These are phyloP conservation scores for Clitarchus hookeri DNA, from an alignment of 2,888 invertebrate genomes.

Conservation along the genomic window DNA sequence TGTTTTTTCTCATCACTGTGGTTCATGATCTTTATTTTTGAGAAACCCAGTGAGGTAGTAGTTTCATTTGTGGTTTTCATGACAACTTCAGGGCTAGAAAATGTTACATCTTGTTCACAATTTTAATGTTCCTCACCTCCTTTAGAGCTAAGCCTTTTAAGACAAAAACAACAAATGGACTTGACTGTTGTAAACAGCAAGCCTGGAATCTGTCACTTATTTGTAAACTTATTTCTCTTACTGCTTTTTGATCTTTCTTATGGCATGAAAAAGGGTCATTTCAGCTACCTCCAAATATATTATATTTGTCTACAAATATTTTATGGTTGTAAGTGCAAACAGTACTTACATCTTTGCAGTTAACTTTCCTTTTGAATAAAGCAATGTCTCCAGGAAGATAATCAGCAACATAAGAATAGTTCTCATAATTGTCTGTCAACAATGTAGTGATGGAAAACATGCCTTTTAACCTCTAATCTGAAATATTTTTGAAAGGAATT, in stretches of 20 bases:
- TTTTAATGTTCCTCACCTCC: background rate
- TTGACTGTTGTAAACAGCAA: too few species aligned
- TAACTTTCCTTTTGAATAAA: background rate
- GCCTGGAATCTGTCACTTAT: too few species aligned
- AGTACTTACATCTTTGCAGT: background rate
- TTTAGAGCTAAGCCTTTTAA: background rate
- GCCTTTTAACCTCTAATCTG: too few species aligned
- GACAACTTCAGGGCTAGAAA: background rate
- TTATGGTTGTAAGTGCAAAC: background rate
- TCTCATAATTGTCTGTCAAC: too few species aligned
- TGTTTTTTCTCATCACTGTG: background rate
- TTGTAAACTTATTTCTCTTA: too few species aligned
- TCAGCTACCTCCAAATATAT: background rate
- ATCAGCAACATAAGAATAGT: too few species aligned
- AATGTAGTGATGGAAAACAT: too few species aligned
- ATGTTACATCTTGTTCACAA: background rate
- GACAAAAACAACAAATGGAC: too few species aligned
- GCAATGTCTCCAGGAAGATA: too few species aligned
- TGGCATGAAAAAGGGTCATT: background rate
- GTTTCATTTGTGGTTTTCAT: background rate
- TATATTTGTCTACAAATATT: background rate
- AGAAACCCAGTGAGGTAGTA: background rate
- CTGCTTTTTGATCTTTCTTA: too few species aligned
- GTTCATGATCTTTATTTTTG: background rate
- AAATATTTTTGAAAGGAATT: too few species aligned